A percentile compares a stretch with the other conserved stretches of the same genome.
phyloP scores from a whole-genome alignment of 2,797 vertebrate genomes.

The Acrocephalus scirpaceus region DNA sequence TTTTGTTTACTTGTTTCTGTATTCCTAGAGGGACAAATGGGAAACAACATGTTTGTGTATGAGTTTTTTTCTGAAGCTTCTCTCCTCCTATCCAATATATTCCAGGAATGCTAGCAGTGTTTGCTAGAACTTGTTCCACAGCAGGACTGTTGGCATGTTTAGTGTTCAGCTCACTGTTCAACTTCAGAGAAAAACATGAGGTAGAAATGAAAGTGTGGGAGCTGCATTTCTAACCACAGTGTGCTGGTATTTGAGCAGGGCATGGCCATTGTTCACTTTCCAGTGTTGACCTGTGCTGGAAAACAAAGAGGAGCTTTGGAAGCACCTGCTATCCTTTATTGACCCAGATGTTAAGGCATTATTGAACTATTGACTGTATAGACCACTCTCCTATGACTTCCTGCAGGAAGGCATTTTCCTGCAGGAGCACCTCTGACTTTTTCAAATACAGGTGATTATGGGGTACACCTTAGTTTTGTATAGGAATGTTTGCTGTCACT shows the following conservation, averaged over 20 bases:
- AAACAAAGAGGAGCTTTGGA: background rate
- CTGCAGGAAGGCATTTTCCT: background rate
- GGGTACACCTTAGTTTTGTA: background rate
- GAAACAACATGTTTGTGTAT: slow-evolving; percentile 42
- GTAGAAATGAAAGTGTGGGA: background rate
- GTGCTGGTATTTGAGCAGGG: background rate
- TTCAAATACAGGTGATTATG: background rate
- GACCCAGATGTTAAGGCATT: background rate
- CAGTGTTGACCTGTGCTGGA: background rate
- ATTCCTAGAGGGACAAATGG: slow-evolving; percentile 25
- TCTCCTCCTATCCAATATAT: slow-evolving; percentile 17
- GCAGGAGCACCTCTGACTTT: background rate
- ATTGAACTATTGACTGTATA: background rate
- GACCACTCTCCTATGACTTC: background rate
- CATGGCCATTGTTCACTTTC: background rate
- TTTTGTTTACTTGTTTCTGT: slow-evolving; percentile 53
- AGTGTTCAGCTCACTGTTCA: background rate
- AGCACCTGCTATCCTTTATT: background rate
- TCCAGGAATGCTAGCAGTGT: slow-evolving; percentile 39
- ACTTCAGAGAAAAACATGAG: background rate
- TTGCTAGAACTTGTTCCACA: slow-evolving; percentile 44
- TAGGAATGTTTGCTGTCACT: background rate
- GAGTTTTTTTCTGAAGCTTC: slow-evolving; percentile 20
- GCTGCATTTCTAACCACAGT: background rate
- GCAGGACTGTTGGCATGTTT: background rate